Evolutionary conservation across 2,113 vertebrate species (phyloP), one percentile per base, ranked within the genome.

Genomic region (Sarotherodon lohbergeri): DNA sequence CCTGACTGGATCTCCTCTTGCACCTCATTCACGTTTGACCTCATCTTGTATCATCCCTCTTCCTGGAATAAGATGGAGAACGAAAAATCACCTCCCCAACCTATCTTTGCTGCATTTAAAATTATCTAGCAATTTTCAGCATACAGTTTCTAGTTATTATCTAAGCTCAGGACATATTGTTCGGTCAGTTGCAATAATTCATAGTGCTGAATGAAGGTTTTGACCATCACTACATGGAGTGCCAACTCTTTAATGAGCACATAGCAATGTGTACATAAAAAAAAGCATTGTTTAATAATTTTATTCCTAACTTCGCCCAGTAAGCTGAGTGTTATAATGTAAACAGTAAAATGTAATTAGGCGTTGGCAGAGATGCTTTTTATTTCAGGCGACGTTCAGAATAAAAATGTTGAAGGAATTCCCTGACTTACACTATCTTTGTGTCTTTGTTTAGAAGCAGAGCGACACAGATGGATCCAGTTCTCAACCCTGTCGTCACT

Each of bases 321-420:
- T 6, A 54, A 54, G 9, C 50, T n/a, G 0, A 54, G 50, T 54
- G 8, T 54, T 54, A 54, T 22, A 55, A 55, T 22, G 52, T 55
- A 22, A 54, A 55, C 52, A 55, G n/a, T 55, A 55, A 55, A 55
- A 52, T 55, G n/a, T 55, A 55, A 52, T 9, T 52, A 5, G 17
- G 5, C 34, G 34, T 36, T 36, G 34, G 34, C 34, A 9, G 34
- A 36, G 34, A 5, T n/a, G 52, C 52, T 54, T 19, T 55, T 55
- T 0, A 55, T 55, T 55, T 55, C 52, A 55, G 52, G 52, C 0
- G 5, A 1, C 3, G 5, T 55, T 55, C 52, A 55, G 52, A 0
- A 55, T 55, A 1, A 55, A 11, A 22, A 55, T 11, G 52, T 55
- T 55, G 9, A 22, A 54, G 0, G 52, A 11, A 7, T 46, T 46